A percentile compares a stretch with the other conserved stretches of the same genome.
These are phyloP conservation scores for Chironomus tepperi DNA, from an alignment of 1,140 invertebrate species.

Conservation along the genomic window DNA sequence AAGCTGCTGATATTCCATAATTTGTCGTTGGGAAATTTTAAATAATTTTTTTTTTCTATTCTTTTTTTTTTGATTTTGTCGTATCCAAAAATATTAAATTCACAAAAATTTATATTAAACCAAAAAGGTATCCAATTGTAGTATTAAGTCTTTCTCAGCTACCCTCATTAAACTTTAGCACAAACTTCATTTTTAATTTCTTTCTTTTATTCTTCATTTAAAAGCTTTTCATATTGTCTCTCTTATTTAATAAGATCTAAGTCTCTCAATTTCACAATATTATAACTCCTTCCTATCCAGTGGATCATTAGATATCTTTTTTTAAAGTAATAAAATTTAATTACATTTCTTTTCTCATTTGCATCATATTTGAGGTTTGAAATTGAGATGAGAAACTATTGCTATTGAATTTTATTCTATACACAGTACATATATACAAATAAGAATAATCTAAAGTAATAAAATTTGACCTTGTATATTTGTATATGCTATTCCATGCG, in stretches of 20 bases:
- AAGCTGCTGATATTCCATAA: constrained; percentile 32
- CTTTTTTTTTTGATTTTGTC: neutral
- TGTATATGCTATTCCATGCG: constrained; percentile 26
- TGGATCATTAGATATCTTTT: neutral
- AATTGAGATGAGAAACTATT: neutral
- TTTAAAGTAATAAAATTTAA: neutral
- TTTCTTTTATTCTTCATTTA: constrained; percentile 12
- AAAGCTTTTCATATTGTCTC: neutral
- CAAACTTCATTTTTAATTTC: neutral
- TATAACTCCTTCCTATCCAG: too few species aligned
- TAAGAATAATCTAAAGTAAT: constrained; percentile 18
- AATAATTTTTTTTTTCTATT: constrained; percentile 41
- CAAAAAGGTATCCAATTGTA: neutral
- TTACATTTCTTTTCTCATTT: neutral
- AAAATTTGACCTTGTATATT: constrained; percentile 27
- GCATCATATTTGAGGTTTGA: neutral
- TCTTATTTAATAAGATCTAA: neutral
- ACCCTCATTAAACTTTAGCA: neutral
- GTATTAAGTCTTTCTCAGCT: neutral
- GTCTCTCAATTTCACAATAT: too few species aligned
- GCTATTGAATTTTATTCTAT: neutral
- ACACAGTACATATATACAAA: neutral
- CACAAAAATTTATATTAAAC: neutral
- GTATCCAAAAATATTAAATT: neutral
- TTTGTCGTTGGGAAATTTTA: constrained; percentile 40